These are phyloP conservation scores for Petrocephalus zakoni DNA, from an alignment of 2,113 vertebrate species.

Conservation along the genomic window DNA sequence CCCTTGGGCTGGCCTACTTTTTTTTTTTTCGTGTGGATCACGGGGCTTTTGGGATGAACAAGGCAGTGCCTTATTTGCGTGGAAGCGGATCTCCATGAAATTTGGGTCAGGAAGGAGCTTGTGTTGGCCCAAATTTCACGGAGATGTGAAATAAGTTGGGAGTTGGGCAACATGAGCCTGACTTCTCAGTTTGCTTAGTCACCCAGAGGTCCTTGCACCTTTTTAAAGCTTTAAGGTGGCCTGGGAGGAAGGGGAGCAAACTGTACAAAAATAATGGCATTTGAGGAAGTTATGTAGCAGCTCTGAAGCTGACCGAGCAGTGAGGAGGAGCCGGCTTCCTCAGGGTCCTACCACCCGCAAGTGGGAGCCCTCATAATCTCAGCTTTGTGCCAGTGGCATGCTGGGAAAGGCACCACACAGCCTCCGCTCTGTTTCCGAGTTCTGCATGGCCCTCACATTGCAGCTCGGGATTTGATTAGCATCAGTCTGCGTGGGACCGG, in stretches of 20 bases:
- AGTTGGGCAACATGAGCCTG: background rate
- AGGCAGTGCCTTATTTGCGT: background rate
- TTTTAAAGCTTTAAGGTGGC: background rate
- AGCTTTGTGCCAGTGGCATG: constrained; percentile 23
- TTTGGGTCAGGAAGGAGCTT: constrained; percentile 1
- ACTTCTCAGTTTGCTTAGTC: background rate
- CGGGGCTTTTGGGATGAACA: background rate
- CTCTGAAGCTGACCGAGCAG: background rate
- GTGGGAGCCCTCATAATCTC: constrained; percentile 14
- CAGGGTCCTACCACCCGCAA: background rate
- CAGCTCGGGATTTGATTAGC: constrained; percentile 18
- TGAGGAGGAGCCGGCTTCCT: background rate
- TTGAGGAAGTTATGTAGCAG: background rate
- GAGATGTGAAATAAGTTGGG: background rate
- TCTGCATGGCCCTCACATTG: constrained; percentile 15
- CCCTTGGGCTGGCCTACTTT: background rate
- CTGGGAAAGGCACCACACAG: constrained; percentile 18
- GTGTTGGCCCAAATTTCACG: background rate
- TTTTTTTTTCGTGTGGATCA: background rate
- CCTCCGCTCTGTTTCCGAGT: constrained; percentile 25
- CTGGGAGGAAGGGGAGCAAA: background rate
- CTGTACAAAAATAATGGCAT: background rate
- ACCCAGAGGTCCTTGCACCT: background rate
- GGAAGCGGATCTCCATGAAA: constrained; percentile 15
- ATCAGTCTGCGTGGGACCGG: background rate